Conservation (phyloP, 2,888 invertebrate species). For the Podotricha telesiphe region DNA sequence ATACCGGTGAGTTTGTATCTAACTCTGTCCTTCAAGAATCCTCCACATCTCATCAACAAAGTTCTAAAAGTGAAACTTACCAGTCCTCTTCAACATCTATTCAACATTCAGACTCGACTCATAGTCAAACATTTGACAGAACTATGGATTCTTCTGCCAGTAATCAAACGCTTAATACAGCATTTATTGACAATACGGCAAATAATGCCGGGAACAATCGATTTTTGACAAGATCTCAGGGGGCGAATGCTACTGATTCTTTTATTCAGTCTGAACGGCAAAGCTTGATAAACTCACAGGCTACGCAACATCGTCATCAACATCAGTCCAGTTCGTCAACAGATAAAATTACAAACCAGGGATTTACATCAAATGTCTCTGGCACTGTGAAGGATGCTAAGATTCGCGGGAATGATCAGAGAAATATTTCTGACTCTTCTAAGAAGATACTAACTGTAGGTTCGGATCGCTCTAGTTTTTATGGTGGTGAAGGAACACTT, state of each 20-base stretch:
- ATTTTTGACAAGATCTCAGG: constrained; percentile 64
- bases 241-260: constrained; percentile 68
- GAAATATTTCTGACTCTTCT: constrained; percentile 60
- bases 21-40: constrained; percentile 69
- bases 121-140: constrained; percentile 70
- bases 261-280: constrained; percentile 76
- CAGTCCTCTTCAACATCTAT: constrained; percentile 74
- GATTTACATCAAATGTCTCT: constrained; percentile 42
- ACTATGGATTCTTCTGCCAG: constrained; percentile 66
- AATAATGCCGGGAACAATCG: constrained; percentile 56
- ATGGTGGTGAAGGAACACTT: constrained; percentile 67
- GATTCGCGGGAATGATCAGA: constrained; percentile 63
- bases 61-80: constrained; percentile 72
- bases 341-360: constrained; percentile 48
- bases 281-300: constrained; percentile 61
- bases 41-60: constrained; percentile 70
- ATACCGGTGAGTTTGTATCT: constrained; percentile 74
- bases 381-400: constrained; percentile 59
- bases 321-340: constrained; percentile 50
- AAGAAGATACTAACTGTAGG: constrained; percentile 60
- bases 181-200: constrained; percentile 67
- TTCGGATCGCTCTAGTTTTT: constrained; percentile 69
- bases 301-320: constrained; percentile 37
- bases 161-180: constrained; percentile 75
- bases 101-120: constrained; percentile 69